A percentile compares a stretch with the other conserved stretches of the same genome.
These are phyloP conservation scores for Drosophila tani DNA, from an alignment of 1,140 invertebrate genomes.

Conservation along the genomic window DNA sequence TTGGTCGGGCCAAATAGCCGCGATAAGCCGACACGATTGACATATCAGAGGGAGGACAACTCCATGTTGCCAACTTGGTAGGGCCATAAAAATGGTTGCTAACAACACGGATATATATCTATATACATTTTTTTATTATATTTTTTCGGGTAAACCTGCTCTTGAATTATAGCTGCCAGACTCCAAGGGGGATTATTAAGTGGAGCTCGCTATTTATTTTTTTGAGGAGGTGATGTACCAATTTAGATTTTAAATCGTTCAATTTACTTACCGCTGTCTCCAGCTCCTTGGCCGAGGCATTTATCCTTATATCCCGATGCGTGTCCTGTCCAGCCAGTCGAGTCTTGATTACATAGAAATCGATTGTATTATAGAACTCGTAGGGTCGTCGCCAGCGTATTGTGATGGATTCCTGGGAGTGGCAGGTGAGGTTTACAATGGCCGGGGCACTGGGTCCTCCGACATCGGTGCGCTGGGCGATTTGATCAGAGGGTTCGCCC, in stretches of 20 bases:
- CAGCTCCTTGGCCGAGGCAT: constrained; percentile 87
- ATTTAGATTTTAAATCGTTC: not conserved
- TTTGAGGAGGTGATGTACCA: not conserved
- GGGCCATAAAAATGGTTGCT: constrained; percentile 39
- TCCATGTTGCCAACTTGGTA: constrained; percentile 50
- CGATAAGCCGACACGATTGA: constrained; percentile 60
- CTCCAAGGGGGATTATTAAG: constrained; percentile 7
- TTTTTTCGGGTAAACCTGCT: constrained; percentile 6
- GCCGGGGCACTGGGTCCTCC: constrained; percentile 91
- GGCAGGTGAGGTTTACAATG: constrained; percentile 93
- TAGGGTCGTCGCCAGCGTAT: constrained; percentile 92
- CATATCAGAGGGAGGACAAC: constrained; percentile 41
- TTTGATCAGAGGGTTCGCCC: constrained; percentile 90
- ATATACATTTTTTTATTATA: not conserved
- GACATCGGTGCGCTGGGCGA: constrained; percentile 92
- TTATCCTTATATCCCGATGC: constrained; percentile 88
- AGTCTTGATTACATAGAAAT: constrained; percentile 92
- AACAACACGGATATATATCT: constrained; percentile 28
- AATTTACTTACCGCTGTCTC: constrained; percentile 87
- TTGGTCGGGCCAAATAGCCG: constrained; percentile 29
- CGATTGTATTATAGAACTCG: constrained; percentile 90
- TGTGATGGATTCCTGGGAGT: constrained; percentile 90
- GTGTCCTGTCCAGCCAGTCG: constrained; percentile 87
- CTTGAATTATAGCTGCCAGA: constrained; percentile 23
- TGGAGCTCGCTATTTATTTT: not conserved